Conservation (phyloP, 2,888 invertebrate genomes). For the Xestia ashworthii region DNA sequence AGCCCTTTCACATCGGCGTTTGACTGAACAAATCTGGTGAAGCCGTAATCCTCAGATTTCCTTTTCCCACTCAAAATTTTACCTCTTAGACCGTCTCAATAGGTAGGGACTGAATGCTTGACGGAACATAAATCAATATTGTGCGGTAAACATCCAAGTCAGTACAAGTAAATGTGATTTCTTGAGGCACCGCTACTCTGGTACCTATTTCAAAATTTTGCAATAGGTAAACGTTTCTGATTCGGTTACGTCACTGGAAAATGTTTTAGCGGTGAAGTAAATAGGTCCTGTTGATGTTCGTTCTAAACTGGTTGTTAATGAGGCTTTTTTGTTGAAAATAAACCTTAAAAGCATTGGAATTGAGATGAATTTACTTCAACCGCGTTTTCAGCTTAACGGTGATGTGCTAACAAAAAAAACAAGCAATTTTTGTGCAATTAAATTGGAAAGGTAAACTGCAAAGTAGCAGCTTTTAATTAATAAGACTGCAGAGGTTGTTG, state of each 20-base stretch:
- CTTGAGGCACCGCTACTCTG: constrained; percentile 16
- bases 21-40: constrained; percentile 22
- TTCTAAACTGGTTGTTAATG: neutral
- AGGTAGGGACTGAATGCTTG: constrained; percentile 44
- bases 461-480: neutral
- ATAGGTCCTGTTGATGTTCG: constrained; percentile 22
- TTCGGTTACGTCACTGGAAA: constrained; percentile 45
- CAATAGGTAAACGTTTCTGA: constrained; percentile 37
- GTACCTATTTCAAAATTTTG: constrained; percentile 6
- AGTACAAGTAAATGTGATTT: constrained; percentile 56
- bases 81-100: constrained; percentile 33
- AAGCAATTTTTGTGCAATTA: neutral
- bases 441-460: neutral
- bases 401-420: neutral
- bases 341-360: neutral
- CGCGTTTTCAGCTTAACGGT: neutral
- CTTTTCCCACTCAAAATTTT: constrained; percentile 34
- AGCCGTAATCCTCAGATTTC: constrained; percentile 28
- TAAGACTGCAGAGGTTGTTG: too few species aligned
- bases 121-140: constrained; percentile 57
- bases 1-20: constrained; percentile 8
- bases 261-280: constrained; percentile 22
- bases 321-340: neutral
- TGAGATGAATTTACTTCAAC: neutral
- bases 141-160: constrained; percentile 36